Percentiles rank a stretch among this genome's conserved stretches.
Evolutionary conservation across 2,888 invertebrate species (phyloP).

Genomic region (Pedicia rivosa): DNA sequence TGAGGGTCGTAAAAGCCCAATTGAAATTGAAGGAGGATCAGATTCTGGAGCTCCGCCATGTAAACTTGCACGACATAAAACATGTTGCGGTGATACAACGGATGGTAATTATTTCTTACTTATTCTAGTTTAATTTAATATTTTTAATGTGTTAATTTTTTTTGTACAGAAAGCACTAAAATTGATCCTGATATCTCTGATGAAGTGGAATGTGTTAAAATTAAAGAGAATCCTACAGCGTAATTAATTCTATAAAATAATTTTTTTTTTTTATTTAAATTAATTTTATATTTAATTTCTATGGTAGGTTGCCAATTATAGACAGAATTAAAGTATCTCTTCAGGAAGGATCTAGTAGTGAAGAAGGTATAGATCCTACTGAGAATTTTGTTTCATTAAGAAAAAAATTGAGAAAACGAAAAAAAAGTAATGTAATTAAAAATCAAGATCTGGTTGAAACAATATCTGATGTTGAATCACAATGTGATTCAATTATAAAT

Average conservation of each 20-base stretch:
- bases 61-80: constrained; percentile 31
- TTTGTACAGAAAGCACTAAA: not conserved
- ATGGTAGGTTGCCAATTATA: constrained; percentile 16
- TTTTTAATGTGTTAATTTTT: not conserved
- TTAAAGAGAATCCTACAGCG: constrained; percentile 11
- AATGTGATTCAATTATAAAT: constrained; percentile 34
- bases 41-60: constrained; percentile 35
- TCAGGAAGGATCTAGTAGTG: constrained; percentile 27
- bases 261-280: not conserved
- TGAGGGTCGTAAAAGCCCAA: constrained; percentile 33
- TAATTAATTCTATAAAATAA: constrained; percentile 10
- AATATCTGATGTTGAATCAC: constrained; percentile 43
- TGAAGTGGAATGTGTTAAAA: constrained; percentile 9
- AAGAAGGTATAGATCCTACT: constrained; percentile 14
- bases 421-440: constrained; percentile 32
- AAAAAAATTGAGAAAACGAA: constrained; percentile 25
- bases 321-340: constrained; percentile 21
- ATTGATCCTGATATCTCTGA: constrained; percentile 7
- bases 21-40: constrained; percentile 32
- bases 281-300: not conserved
- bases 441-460: constrained; percentile 36
- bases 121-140: not conserved
- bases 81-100: constrained; percentile 23
- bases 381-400: constrained; percentile 18
- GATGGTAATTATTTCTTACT: constrained; percentile 15